These are phyloP conservation scores for Sweltsa coloradensis DNA, from an alignment of 1,140 invertebrate species.

Conservation along the genomic window DNA sequence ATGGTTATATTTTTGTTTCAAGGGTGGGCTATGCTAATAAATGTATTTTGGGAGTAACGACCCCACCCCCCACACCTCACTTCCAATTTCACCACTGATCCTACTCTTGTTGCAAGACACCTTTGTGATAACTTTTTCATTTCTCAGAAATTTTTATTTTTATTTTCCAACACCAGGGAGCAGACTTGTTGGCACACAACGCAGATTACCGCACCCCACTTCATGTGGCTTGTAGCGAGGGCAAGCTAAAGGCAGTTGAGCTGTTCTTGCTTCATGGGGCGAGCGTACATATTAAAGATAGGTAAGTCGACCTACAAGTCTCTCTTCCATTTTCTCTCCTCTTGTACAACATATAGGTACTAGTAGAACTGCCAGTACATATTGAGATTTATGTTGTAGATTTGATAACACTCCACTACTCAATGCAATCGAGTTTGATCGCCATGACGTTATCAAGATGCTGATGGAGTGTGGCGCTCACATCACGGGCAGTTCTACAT, in stretches of 20 bases:
- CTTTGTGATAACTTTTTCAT: not conserved
- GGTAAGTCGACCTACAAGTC: constrained; percentile 21
- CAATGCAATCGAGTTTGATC: constrained; percentile 47
- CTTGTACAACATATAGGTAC: not conserved
- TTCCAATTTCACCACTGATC: too few relatives aligned
- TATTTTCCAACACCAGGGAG: constrained; percentile 36
- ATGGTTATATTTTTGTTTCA: too few relatives aligned
- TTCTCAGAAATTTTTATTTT: not conserved
- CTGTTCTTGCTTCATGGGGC: constrained; percentile 69
- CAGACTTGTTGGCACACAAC: constrained; percentile 62
- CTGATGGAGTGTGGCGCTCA: constrained; percentile 51
- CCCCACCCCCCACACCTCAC: too few relatives aligned
- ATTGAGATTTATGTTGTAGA: constrained; percentile 24
- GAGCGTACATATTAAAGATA: constrained; percentile 67
- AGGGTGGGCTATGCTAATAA: too few relatives aligned
- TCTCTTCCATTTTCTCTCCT: not conserved
- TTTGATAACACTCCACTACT: constrained; percentile 44
- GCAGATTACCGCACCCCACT: constrained; percentile 68
- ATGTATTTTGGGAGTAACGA: too few relatives aligned
- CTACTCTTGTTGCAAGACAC: not conserved
- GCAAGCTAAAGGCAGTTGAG: constrained; percentile 52
- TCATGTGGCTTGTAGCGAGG: constrained; percentile 65
- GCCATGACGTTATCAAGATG: constrained; percentile 44
- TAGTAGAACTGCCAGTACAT: not conserved
- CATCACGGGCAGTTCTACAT: constrained; percentile 31